A percentile compares a stretch with the other conserved stretches of the same genome.
Conservation (phyloP, 2,888 invertebrate species). For the Lamproptera curius region DNA sequence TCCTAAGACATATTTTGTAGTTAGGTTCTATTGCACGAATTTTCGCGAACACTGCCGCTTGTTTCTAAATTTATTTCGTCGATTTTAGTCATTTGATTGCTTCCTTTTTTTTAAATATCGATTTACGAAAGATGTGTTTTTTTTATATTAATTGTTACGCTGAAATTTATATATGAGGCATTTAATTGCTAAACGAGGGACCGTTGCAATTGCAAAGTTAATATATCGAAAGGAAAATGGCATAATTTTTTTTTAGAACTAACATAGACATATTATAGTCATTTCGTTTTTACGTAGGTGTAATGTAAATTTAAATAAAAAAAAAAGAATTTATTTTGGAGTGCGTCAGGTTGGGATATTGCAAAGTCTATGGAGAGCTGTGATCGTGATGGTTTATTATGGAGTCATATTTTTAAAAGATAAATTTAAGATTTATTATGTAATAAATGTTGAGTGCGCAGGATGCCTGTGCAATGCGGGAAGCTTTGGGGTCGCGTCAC, state of each 20-base stretch:
- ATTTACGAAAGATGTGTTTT: conserved; percentile 44
- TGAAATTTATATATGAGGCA: conserved; percentile 73
- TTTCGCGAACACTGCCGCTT: conserved; percentile 76
- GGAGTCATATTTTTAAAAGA: conserved; percentile 76
- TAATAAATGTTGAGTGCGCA: conserved; percentile 36
- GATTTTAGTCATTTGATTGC: conserved; percentile 60
- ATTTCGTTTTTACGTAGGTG: conserved; percentile 73
- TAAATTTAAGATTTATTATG: conserved; percentile 72
- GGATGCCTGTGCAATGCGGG: conserved; percentile 47
- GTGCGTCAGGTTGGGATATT: conserved; percentile 68
- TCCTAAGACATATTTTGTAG: conserved; percentile 77
- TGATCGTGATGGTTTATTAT: conserved; percentile 74
- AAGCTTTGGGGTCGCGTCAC: conserved; percentile 14
- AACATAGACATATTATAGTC: conserved; percentile 75
- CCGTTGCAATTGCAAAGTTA: conserved; percentile 77
- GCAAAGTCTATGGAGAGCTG: conserved; percentile 76
- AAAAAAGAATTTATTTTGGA: conserved; percentile 76
- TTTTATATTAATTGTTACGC: conserved; percentile 59
- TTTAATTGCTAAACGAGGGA: conserved; percentile 75
- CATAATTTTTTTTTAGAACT: conserved; percentile 76
- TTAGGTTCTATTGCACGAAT: conserved; percentile 76
- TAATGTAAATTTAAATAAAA: conserved; percentile 44
- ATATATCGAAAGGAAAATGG: conserved; percentile 66
- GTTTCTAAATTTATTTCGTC: conserved; percentile 60
- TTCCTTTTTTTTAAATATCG: conserved; percentile 42